phyloP scores from a whole-genome alignment of 2,797 vertebrate genomes.

The Meriones psammophilus region DNA sequence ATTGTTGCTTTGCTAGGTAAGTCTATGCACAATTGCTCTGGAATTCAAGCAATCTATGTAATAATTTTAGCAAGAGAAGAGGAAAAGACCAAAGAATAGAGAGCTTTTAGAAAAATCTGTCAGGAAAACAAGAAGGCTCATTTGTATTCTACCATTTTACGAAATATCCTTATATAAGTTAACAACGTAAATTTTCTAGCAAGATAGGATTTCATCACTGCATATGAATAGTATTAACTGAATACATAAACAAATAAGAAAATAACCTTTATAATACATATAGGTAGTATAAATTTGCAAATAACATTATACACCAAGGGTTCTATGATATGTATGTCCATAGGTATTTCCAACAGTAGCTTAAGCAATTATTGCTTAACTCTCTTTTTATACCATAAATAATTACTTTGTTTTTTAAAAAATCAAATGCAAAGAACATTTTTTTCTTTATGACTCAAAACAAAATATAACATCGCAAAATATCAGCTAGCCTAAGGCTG shows the following conservation, averaged over 20 bases:
- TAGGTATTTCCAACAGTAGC: conserved; percentile 30
- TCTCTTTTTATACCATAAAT: conserved; percentile 41
- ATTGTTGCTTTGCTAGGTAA: neutral
- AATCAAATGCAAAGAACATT: conserved; percentile 7
- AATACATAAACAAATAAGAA: conserved; percentile 7
- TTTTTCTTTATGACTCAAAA: conserved; percentile 46
- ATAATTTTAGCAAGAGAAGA: neutral
- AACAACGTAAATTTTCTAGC: neutral
- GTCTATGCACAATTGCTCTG: neutral
- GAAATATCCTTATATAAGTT: neutral
- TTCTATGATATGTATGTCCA: neutral
- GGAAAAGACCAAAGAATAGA: neutral
- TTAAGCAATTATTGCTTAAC: neutral
- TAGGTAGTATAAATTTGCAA: neutral
- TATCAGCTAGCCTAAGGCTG: too few species aligned
- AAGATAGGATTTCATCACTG: neutral
- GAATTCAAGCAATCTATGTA: neutral
- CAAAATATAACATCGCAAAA: neutral
- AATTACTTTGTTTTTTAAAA: neutral
- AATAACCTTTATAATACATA: conserved; percentile 24
- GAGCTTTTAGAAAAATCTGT: neutral
- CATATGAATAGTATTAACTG: neutral
- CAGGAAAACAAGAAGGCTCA: neutral
- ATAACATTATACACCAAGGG: neutral
- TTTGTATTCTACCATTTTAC: neutral